Evolutionary conservation across 2,797 vertebrate species (phyloP).

Genomic region (Adrianichthys oophorus): DNA sequence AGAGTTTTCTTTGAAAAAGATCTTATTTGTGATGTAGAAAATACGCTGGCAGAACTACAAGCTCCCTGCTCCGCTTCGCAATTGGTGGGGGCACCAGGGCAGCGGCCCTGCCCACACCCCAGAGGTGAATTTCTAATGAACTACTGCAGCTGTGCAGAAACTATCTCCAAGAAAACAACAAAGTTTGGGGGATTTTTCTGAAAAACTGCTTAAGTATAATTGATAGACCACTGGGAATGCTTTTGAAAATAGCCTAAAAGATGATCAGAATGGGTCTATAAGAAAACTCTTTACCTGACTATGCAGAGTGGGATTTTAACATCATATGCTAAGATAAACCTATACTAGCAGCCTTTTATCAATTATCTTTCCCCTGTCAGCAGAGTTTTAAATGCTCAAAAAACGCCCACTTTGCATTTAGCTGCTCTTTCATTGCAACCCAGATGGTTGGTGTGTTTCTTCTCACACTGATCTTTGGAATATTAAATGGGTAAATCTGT

Average conservation of each 20-base stretch:
- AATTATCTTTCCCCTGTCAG: slow-evolving; percentile 6
- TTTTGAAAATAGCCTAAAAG: too few relatives aligned
- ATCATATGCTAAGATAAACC: not conserved
- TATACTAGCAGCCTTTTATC: not conserved
- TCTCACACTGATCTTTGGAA: slow-evolving; percentile 63
- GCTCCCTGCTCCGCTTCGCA: too few relatives aligned
- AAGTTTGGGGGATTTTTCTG: too few relatives aligned
- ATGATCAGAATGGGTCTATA: not conserved
- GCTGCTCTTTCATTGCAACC: slow-evolving; percentile 19
- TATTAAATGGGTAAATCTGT: slow-evolving; percentile 72
- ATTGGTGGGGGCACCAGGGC: too few relatives aligned
- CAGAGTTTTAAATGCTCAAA: slow-evolving; percentile 13
- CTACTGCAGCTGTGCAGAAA: too few relatives aligned
- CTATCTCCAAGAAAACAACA: not conserved
- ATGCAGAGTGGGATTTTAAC: not conserved
- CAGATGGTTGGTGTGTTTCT: slow-evolving; percentile 37
- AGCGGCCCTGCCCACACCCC: too few relatives aligned
- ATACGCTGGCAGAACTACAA: too few relatives aligned
- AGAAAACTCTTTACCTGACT: not conserved
- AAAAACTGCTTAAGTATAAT: not conserved
- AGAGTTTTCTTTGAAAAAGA: too few relatives aligned
- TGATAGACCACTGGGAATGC: too few relatives aligned
- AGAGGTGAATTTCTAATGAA: not conserved
- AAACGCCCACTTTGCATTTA: slow-evolving; percentile 44
- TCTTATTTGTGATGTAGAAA: too few relatives aligned